Evolutionary conservation across 2,888 invertebrate species (phyloP).

Genomic region (Sarcophaga carnaria): DNA sequence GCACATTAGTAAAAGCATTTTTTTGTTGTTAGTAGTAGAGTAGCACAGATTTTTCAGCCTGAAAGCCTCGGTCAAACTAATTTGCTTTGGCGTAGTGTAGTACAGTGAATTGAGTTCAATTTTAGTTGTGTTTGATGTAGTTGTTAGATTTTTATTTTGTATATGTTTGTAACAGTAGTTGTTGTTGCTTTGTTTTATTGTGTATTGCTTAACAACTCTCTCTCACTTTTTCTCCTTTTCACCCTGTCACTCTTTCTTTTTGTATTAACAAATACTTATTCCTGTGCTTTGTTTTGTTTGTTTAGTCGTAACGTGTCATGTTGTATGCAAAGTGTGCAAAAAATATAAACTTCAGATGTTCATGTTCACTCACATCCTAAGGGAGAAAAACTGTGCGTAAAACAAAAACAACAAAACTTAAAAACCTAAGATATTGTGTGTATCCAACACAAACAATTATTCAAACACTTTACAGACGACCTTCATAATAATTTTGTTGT

Average conservation of each 20-base stretch:
- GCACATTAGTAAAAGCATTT: neutral
- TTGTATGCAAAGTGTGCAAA: conserved; percentile 49
- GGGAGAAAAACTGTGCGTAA: conserved; percentile 45
- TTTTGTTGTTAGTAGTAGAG: neutral
- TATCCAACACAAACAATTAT: conserved; percentile 23
- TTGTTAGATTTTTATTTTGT: no score
- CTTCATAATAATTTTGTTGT: conserved; percentile 58
- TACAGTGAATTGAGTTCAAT: conserved; percentile 52
- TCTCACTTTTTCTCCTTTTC: no score
- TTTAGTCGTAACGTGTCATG: neutral
- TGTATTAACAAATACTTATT: no score
- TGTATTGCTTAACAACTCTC: no score
- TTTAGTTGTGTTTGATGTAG: conserved; percentile 32
- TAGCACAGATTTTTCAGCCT: conserved; percentile 68
- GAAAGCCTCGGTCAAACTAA: conserved; percentile 69
- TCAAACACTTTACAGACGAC: conserved; percentile 57
- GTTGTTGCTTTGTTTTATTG: no score
- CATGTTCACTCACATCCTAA: conserved; percentile 62
- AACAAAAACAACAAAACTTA: neutral
- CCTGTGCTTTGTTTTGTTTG: no score
- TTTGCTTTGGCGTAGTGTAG: conserved; percentile 61
- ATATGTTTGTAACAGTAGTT: no score
- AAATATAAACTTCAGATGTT: conserved; percentile 10
- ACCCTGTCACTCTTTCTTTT: no score
- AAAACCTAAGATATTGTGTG: neutral